Percentiles rank a stretch among this genome's conserved stretches.
These are phyloP conservation scores for Drosophila anomelani DNA, from an alignment of 2,888 invertebrate genomes.

Conservation along the genomic window DNA sequence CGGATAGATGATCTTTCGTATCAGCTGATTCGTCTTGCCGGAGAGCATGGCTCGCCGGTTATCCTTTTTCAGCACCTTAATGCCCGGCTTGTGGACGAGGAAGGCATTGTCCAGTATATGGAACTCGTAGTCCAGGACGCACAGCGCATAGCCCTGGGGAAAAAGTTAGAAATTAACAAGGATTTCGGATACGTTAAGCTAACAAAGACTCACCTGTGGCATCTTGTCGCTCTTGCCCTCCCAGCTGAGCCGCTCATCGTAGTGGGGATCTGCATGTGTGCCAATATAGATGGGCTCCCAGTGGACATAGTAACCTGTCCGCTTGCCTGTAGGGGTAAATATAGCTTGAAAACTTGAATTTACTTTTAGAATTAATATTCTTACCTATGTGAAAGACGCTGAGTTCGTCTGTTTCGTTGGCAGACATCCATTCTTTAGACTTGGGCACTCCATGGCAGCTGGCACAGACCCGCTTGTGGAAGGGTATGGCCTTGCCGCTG, in stretches of 20 bases:
- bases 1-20: slow-evolving; percentile 92
- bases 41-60: slow-evolving; percentile 90
- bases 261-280: slow-evolving; percentile 93
- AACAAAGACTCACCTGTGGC: slow-evolving; percentile 90
- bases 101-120: slow-evolving; percentile 97
- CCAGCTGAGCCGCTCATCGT: slow-evolving; percentile 96
- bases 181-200: not conserved
- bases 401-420: slow-evolving; percentile 88
- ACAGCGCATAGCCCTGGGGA: slow-evolving; percentile 93
- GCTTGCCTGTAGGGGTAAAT: slow-evolving; percentile 87
- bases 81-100: slow-evolving; percentile 95
- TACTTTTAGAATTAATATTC: accelerated
- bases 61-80: slow-evolving; percentile 93
- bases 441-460: slow-evolving; percentile 95
- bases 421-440: slow-evolving; percentile 92
- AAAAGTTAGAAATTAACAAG: not conserved
- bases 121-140: slow-evolving; percentile 96
- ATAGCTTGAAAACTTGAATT: too few species aligned
- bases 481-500: slow-evolving; percentile 93
- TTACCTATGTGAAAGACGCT: slow-evolving; percentile 90
- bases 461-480: slow-evolving; percentile 95
- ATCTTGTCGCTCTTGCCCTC: slow-evolving; percentile 98
- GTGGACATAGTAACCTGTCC: slow-evolving; percentile 91
- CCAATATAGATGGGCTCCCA: slow-evolving; percentile 98
- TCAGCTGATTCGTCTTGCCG: slow-evolving; percentile 90